These are phyloP conservation scores for Oncorhynchus mykiss DNA, from an alignment of 2,113 vertebrate species.

Conservation along the genomic window DNA sequence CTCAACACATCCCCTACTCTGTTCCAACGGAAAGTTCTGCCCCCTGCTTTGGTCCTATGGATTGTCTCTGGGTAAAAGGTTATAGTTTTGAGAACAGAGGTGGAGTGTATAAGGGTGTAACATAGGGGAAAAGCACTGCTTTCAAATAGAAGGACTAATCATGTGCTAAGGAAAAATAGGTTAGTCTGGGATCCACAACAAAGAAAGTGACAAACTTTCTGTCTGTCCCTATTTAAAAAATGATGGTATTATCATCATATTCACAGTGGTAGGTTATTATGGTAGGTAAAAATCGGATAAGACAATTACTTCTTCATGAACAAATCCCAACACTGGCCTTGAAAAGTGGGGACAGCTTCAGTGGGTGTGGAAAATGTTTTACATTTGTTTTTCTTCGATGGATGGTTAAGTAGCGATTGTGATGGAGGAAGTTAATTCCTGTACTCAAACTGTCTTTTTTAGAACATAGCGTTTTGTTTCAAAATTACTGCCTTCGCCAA, in stretches of 20 bases:
- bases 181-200: not conserved
- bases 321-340: no score
- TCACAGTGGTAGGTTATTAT: not conserved
- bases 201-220: not conserved
- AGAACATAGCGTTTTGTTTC: no score
- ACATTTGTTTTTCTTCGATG: not conserved
- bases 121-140: not conserved
- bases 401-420: no score
- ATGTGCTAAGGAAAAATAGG: not conserved
- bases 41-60: slow-evolving; percentile 48
- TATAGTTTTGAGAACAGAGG: slow-evolving; percentile 34
- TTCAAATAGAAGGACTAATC: not conserved
- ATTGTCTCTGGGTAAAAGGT: slow-evolving; percentile 72
- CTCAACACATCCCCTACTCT: slow-evolving; percentile 32
- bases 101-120: slow-evolving; percentile 1
- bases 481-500: no score
- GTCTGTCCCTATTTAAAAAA: no score
- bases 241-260: no score
- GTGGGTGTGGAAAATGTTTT: not conserved
- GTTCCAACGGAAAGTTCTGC: slow-evolving; percentile 55
- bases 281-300: not conserved
- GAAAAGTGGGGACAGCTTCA: no score
- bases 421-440: no score
- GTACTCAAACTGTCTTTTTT: no score
- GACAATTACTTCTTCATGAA: no score